Base-by-base conservation (phyloP, 2,888 invertebrate genomes). In the Drosophila gaucha region DNA sequence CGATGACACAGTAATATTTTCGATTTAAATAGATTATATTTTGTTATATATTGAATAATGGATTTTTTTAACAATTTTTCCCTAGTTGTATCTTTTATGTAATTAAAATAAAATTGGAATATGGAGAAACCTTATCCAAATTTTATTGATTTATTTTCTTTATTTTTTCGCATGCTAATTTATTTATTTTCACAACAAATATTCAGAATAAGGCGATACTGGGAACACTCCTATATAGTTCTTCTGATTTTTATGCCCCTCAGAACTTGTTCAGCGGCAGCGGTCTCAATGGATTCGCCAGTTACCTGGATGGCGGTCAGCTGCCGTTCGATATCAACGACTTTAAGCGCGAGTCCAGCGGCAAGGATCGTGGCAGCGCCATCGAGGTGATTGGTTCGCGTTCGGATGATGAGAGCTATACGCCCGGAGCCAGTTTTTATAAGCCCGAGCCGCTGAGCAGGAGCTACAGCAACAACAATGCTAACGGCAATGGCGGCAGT, bases 381-480 rank as follows among this genome's bases (percentile, higher is more conserved):
- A 94, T 94, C 65, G 93, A 94, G 88, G 93, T 93, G n/a, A 93
- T 94, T 78, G 93, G 92, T 41, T 92, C 93, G 55, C 93, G 94
- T 31, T 93, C 92, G 35, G 87, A 92, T 67, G 92, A 93, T 52
- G 93, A 94, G 65, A 92, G 91, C 22, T 89, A 88, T 14, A 93
- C 93, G 56, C 85, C 90, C 6, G 91, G 89, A 64, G 77, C 78
- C 18, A 93, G 92, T 33, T 93, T 92, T 77, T 93, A 93, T 70
- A 93, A 93, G 68, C 93, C 93, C 3, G 88, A 90, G 33, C 65
- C 90, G 8, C 68, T 88, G 18, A 80, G 72, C 65, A 67, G 85
- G 57, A 65, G 56, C 84, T 47, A 73, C 35, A 66, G 60, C 28
- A 70, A 16, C 30, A 74, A n/a, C 35, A 75, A 36, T 71, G 51